phyloP scores from a whole-genome alignment of 2,888 invertebrate species.

The Noctua pronuba region DNA sequence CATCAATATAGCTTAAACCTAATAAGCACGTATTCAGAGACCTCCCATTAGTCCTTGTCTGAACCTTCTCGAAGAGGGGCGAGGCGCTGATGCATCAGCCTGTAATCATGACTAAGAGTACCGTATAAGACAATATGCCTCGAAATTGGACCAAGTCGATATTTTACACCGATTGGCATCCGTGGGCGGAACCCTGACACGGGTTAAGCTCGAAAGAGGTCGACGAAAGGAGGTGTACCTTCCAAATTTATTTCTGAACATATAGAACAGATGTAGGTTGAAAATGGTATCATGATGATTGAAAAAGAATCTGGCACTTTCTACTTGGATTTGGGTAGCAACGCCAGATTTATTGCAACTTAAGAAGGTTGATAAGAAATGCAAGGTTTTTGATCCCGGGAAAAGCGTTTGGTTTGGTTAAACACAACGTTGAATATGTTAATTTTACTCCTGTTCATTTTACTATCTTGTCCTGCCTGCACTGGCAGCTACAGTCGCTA shows the following conservation, averaged over 20 bases:
- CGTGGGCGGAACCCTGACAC: constrained; percentile 70
- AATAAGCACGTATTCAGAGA: constrained; percentile 39
- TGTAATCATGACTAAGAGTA: constrained; percentile 65
- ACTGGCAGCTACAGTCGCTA: background rate
- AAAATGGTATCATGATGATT: constrained; percentile 27
- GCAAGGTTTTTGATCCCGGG: too few species aligned
- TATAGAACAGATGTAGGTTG: constrained; percentile 33
- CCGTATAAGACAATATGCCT: constrained; percentile 65
- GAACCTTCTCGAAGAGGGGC: constrained; percentile 22
- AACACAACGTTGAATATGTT: too few species aligned
- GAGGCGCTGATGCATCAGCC: constrained; percentile 48
- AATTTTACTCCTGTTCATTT: too few species aligned
- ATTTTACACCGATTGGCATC: constrained; percentile 58
- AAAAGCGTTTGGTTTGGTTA: background rate
- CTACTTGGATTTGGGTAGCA: background rate
- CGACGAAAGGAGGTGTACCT: constrained; percentile 57
- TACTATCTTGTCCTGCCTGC: background rate
- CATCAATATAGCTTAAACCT: constrained; percentile 26
- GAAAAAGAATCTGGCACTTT: constrained; percentile 20
- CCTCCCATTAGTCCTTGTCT: constrained; percentile 47
- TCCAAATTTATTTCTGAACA: constrained; percentile 58
- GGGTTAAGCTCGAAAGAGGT: constrained; percentile 55
- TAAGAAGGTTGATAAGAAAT: background rate
- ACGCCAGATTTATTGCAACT: background rate
- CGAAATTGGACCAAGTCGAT: constrained; percentile 69